Evolutionary conservation across 2,888 invertebrate species (phyloP), one percentile per base, ranked within the genome.

Genomic region (Drosophila quinaria): DNA sequence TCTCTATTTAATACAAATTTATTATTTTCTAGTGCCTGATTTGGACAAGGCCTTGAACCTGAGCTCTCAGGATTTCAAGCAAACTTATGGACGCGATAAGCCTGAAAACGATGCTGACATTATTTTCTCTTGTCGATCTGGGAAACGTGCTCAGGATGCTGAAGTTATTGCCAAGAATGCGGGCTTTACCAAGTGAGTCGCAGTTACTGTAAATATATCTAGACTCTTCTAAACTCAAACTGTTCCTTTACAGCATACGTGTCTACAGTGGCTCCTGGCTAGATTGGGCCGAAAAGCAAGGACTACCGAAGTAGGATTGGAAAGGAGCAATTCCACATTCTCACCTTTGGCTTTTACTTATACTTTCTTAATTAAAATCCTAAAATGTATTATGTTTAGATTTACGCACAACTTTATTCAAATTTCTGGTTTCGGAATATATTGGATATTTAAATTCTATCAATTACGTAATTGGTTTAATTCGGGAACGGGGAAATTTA

Each of bases 201-300:
- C 1, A 4, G 19, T 11, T 11, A 9, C 25, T n/a, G 5, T 37
- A 3, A 35, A 35, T 35, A 2, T 37, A 35, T 35, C 0, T 17
- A 3, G 10, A 13, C 13, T 19, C n/a, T 39, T 5, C 0, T 2
- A 9, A 22, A 2, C 6, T 35, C 11, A 13, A n/a, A 33, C 17
- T 13, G n/a, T 42, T 19, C 1, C 13, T 9, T 42, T 22, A 0
- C 31, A 86, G 86, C 4, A 55, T 80, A 15, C 65, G 71, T 6
- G 63, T 88, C 47, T 86, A 86, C 51, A 66, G 54, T 11, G 86
- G 86, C 39, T 86, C 86, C 10, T 86, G 86, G 86, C 66, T 74
- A 0, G 86, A 86, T 9, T 86, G 86, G 86, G 81, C 86, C 25
- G 60, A 86, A 25, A 86, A 68, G 39, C 71, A 86, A 35, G 81